Percentiles rank a stretch among this genome's conserved stretches.
Conservation (phyloP, 23 tunicate species). For the Halocynthia roretzi region DNA sequence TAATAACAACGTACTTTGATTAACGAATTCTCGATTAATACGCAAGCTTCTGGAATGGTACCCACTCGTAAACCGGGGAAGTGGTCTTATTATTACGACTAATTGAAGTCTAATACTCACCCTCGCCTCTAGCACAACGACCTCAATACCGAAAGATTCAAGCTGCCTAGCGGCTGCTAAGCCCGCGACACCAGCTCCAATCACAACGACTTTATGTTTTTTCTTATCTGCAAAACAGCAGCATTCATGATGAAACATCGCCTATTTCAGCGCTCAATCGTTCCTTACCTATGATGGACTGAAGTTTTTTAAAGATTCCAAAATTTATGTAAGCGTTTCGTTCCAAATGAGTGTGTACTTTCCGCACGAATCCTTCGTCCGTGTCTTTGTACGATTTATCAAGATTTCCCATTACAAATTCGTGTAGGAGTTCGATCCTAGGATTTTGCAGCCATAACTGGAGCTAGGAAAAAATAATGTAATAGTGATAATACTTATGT, state of each 20-base stretch:
- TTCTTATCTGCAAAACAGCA: conserved; percentile 29
- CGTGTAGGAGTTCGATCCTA: conserved; percentile 54
- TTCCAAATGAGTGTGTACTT: conserved; percentile 64
- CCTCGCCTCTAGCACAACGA: conserved; percentile 87
- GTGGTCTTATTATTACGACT: not conserved
- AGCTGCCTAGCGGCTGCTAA: conserved; percentile 92
- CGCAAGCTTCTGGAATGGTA: not conserved
- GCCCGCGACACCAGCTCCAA: conserved; percentile 95
- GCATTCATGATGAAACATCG: not conserved
- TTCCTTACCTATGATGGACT: conserved; percentile 52
- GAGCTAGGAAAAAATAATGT: conserved; percentile 28
- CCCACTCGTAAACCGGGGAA: not conserved
- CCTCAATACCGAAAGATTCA: conserved; percentile 86
- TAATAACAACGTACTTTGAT: not conserved
- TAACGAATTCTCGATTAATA: not conserved
- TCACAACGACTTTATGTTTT: conserved; percentile 72
- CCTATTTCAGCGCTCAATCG: not conserved
- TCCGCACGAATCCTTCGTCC: conserved; percentile 32
- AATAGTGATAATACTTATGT: not conserved
- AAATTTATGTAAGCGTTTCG: conserved; percentile 76
- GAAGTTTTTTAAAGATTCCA: conserved; percentile 74
- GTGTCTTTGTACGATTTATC: conserved; percentile 30
- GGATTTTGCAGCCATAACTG: conserved; percentile 88
- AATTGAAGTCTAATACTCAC: conserved; percentile 22
- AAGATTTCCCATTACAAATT: conserved; percentile 41